Evolutionary conservation across 2,113 vertebrate genomes (phyloP), one percentile per base, ranked within the genome.

Genomic region (Dicentrarchus labrax): DNA sequence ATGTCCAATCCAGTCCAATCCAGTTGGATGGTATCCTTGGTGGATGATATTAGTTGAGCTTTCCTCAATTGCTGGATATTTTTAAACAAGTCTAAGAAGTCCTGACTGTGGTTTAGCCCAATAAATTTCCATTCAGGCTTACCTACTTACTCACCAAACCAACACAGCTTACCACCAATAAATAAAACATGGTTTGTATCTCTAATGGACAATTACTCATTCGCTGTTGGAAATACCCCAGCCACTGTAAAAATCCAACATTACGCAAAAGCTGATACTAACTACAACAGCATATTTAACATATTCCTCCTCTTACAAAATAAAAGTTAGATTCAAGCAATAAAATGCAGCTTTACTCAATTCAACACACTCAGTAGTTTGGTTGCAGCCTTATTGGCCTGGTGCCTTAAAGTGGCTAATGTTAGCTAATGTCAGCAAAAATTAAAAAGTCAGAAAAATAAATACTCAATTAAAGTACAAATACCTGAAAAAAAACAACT

Each of bases 101-200:
- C 24, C 45, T 57, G 53, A 67, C 62, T 82, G 80, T 64, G 68
- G 84, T 50, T 16, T 41, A 60, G 50, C 21, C 15, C 50, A 54
- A 74, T 86, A 80, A 47, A 82, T 90, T 73, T 84, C 71, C 68
- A 82, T 68, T 43, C 1, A 6, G 21, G 57, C 68, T 84, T 70
- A 76, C 74, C 30, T 82, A 59, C 76, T 82, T 41, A 82, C 79
- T 85, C 69, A 73, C 81, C 72, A 75, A 73, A 69, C 80, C 75
- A 76, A 82, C 80, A 80, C 51, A 79, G 51, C 76, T 0, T 60
- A 70, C 65, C 75, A 72, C 78, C 45, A 83, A 73, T 79, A 87
- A 66, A 85, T 85, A 41, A 83, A 87, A 83, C 70, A 60, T 64
- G 69, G 62, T 60, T 85, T 54, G 30, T 59, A 66, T 66, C 53